Evolutionary conservation across 2,113 vertebrate species (phyloP).

Genomic region (Orycteropus afer): DNA sequence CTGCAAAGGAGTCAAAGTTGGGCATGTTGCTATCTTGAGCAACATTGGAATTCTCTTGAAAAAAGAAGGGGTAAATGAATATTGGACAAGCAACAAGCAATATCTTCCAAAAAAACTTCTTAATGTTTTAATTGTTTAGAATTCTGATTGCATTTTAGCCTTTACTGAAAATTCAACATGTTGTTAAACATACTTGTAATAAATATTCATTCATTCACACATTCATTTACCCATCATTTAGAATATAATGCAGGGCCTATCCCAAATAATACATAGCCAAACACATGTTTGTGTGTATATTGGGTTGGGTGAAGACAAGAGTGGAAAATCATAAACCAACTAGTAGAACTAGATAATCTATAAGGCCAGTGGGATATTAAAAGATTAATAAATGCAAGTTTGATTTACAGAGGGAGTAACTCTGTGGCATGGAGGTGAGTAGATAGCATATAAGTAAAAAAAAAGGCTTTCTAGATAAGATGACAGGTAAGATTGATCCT

Average conservation of each 20-base stretch:
- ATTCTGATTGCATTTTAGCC: not conserved
- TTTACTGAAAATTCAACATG: not conserved
- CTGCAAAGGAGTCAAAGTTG: not conserved
- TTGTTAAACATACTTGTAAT: not conserved
- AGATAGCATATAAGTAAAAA: not conserved
- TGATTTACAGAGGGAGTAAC: not conserved
- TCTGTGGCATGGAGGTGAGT: not conserved
- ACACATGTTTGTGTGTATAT: not conserved
- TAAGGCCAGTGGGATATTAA: not conserved
- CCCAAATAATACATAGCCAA: not conserved
- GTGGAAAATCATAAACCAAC: not conserved
- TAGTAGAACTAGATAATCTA: not conserved
- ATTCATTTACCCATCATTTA: not conserved
- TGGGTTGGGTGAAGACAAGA: not conserved
- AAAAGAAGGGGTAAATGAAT: not conserved
- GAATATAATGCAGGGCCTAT: not conserved
- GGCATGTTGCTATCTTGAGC: not conserved
- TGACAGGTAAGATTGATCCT: not conserved
- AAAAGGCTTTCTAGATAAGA: not conserved
- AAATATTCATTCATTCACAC: not conserved
- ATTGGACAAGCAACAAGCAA: rapidly evolving
- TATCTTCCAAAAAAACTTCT: not conserved
- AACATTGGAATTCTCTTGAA: not conserved
- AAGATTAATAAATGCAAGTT: not conserved
- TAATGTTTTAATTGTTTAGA: not conserved